These are phyloP conservation scores for Clunio marinus DNA, from an alignment of 2,888 invertebrate species.

Conservation along the genomic window DNA sequence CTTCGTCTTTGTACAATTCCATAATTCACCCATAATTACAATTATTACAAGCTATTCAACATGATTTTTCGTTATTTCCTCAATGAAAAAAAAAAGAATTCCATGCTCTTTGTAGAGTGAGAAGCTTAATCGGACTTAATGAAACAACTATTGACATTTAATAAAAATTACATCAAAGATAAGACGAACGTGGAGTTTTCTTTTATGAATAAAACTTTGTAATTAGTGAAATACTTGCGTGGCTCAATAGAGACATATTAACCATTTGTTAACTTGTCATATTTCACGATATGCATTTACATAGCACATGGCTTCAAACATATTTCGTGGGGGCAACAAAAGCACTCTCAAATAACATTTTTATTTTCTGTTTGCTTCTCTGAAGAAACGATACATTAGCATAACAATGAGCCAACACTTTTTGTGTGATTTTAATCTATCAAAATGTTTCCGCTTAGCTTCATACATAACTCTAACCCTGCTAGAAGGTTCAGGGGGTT, in stretches of 20 bases:
- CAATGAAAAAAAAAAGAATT: slow-evolving; percentile 18
- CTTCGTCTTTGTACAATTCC: not conserved
- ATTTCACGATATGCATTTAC: not conserved
- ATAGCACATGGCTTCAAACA: not conserved
- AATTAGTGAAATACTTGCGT: slow-evolving; percentile 28
- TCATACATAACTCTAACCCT: not conserved
- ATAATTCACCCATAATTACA: slow-evolving; percentile 37
- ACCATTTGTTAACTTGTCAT: slow-evolving; percentile 38
- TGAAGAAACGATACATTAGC: slow-evolving; percentile 23
- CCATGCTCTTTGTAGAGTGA: not conserved
- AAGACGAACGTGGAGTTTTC: not conserved
- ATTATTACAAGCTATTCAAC: slow-evolving; percentile 28
- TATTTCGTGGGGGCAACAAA: slow-evolving; percentile 21
- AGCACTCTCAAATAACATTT: not conserved
- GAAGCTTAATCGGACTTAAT: slow-evolving; percentile 25
- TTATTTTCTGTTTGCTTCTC: not conserved
- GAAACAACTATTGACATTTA: slow-evolving; percentile 32
- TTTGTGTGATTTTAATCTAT: slow-evolving; percentile 37
- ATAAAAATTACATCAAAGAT: slow-evolving; percentile 28
- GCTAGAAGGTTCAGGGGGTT: not conserved
- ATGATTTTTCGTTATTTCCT: slow-evolving; percentile 7
- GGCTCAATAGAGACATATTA: slow-evolving; percentile 19
- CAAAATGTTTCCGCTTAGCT: slow-evolving; percentile 36
- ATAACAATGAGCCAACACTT: slow-evolving; percentile 38
- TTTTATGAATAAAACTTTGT: slow-evolving; percentile 24